Base-by-base conservation (phyloP, 1,140 invertebrate genomes). In the Procambarus clarkii region DNA sequence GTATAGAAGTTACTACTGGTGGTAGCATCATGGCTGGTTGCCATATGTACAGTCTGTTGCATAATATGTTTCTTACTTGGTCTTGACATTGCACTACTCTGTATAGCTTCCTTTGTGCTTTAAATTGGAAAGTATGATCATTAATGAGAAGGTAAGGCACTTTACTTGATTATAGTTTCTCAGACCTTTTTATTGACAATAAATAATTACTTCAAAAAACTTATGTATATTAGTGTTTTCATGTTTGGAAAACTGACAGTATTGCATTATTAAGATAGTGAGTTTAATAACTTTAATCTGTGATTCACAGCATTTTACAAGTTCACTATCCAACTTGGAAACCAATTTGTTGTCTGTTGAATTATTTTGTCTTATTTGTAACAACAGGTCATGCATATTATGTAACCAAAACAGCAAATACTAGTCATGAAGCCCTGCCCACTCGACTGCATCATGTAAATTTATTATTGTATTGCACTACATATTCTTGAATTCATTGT, bases 391-490 rank as follows among this genome's bases (percentile, higher is more conserved):
- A 50, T 86, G 79, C 74, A 50, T 86, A 86, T 71, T 79, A 78
- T 86, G 82, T 91, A 85, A 91, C 82, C 54, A 64, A 91, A 91
- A 86, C 50, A 85, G 82, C 58, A 79, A 77, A 80, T 85, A 83
- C 88, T 91, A 91, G 88, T 91, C 88, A 91, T 60, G 50, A 91
- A 78, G 85, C 88, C 88, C 82, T 91, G 82, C 88, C 88, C 88
- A 91, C 88, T 91, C 88, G 88, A 91, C 82, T 44, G 82, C 88
- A 91, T 91, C 86, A 77, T 91, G 88, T 91, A 91, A 91, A 91
- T 85, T 89, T 89, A 89, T 89, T 85, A 91, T 79, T 91, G 88
- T 91, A 91, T 86, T 91, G 88, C 88, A 91, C 88, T 84, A 84
- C 50, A 91, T 89, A 81, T 84, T 91, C 82, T 85, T 85, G 58